Base-by-base conservation (phyloP, 2,888 invertebrate species). In the Koerneria pararmatus region DNA sequence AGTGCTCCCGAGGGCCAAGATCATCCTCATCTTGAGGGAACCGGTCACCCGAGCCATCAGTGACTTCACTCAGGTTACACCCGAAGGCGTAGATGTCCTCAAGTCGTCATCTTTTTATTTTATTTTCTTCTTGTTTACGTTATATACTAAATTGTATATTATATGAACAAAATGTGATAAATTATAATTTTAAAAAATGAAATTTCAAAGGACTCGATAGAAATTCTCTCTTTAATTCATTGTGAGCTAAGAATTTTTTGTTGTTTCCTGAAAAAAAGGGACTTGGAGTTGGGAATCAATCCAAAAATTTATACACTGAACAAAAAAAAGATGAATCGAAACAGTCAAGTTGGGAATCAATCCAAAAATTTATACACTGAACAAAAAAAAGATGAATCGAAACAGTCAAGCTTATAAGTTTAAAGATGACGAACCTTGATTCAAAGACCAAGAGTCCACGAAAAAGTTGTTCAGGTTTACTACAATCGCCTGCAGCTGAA, bases 1-100 rank as follows among this genome's bases (percentile, higher is more conserved):
- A 69, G 93, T 97, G 92, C 95, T 97, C 87, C 89, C 91, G 8
- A 90, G 91, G 83, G 90, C 94, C 70, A 91, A 93, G 79, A 87
- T 98, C 68, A 88, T 97, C 71, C 87, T 97, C 77, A 93, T 97
- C 81, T 92, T 98, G 29, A 88, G 97, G 19, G 93, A 98, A 85
- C 97, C 97, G 2, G 93, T 95, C 65, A 92, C 92, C 24, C 88
- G 97, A 66, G 92, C 94, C 62, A 74, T 80, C 31, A 78, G 77
- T 31, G 82, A 82, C 58, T 82, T 80, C 64, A 80, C 81, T 3
- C 81, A 81, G 73, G 80, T 78, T n/a, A n/a, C n/a, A n/a, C n/a
- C n/a, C n/a, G n/a, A n/a, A n/a, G n/a, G n/a, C n/a, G n/a, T n/a
- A n/a, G n/a, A n/a, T n/a, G n/a, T n/a, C n/a, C n/a, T n/a, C n/a